phyloP scores from a whole-genome alignment of 2,888 invertebrate species.

The Teleogryllus oceanicus region DNA sequence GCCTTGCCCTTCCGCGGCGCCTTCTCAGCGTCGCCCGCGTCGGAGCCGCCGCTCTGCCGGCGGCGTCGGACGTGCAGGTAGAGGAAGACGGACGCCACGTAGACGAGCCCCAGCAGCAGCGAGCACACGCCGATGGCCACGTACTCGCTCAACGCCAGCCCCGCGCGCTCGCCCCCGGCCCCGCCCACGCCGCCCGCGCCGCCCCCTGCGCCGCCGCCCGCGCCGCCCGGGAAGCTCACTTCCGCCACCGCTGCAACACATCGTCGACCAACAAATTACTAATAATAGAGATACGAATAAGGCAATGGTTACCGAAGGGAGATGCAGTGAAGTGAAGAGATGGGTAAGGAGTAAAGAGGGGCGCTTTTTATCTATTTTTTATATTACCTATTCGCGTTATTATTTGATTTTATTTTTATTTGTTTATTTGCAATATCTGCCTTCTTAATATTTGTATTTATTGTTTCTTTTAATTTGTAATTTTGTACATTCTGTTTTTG shows the following conservation, averaged over 20 bases:
- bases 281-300: background rate
- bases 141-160: slow-evolving; percentile 72
- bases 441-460: too few relatives aligned
- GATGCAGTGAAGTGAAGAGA: too few relatives aligned
- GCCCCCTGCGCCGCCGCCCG: slow-evolving; percentile 58
- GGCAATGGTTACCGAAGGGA: background rate
- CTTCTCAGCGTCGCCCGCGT: slow-evolving; percentile 23
- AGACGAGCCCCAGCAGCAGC: slow-evolving; percentile 78
- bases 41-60: background rate
- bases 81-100: slow-evolving; percentile 79
- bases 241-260: slow-evolving; percentile 71
- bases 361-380: too few relatives aligned
- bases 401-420: too few relatives aligned
- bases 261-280: too few relatives aligned
- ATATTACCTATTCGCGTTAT: too few relatives aligned
- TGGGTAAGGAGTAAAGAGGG: too few relatives aligned
- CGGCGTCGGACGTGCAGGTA: slow-evolving; percentile 74
- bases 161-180: slow-evolving; percentile 50
- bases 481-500: too few relatives aligned
- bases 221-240: slow-evolving; percentile 61
- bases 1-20: background rate
- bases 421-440: too few relatives aligned
- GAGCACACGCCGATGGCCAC: slow-evolving; percentile 80
- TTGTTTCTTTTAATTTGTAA: too few relatives aligned
- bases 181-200: slow-evolving; percentile 48